phyloP scores from a whole-genome alignment of 2,888 invertebrate genomes.

The Caenorhabditis sp. region DNA sequence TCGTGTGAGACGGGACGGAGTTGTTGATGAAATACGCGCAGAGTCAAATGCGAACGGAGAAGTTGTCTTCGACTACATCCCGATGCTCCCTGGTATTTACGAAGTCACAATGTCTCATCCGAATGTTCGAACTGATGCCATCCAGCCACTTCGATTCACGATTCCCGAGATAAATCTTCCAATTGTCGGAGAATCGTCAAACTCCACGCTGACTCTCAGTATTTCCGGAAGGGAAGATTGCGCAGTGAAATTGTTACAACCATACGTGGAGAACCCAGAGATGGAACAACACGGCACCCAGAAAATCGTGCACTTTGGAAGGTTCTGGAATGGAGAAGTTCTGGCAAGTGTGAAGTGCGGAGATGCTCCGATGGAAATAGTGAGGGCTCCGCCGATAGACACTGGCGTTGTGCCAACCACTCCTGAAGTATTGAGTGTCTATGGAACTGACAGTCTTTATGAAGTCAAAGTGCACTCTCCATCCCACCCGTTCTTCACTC shows the following conservation, averaged over 20 bases:
- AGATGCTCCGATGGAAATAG: conserved; percentile 42
- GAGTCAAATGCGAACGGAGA: conserved; percentile 37
- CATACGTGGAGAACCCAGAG: conserved; percentile 14
- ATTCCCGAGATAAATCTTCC: conserved; percentile 55
- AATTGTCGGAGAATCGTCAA: conserved; percentile 47
- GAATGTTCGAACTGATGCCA: conserved; percentile 30
- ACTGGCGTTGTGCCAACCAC: conserved; percentile 11
- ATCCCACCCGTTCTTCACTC: conserved; percentile 28
- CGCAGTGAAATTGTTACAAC: conserved; percentile 46
- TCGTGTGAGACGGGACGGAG: conserved; percentile 40
- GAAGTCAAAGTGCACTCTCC: conserved; percentile 45
- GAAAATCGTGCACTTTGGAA: conserved; percentile 33
- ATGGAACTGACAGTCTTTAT: conserved; percentile 38
- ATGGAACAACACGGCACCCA: conserved; percentile 5
- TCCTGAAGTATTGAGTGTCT: conserved; percentile 46
- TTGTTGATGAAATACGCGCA: conserved; percentile 52
- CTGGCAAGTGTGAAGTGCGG: conserved; percentile 55
- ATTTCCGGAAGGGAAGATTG: conserved; percentile 39
- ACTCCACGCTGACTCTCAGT: conserved; percentile 30
- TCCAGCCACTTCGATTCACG: conserved; percentile 30
- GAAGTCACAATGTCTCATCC: conserved; percentile 51
- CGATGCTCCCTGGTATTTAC: conserved; percentile 52
- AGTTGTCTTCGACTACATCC: conserved; percentile 49
- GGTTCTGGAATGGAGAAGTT: conserved; percentile 55
- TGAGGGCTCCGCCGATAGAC: conserved; percentile 49